Conservation (phyloP, 2,888 invertebrate species). For the Drosophila nr. medialis region DNA sequence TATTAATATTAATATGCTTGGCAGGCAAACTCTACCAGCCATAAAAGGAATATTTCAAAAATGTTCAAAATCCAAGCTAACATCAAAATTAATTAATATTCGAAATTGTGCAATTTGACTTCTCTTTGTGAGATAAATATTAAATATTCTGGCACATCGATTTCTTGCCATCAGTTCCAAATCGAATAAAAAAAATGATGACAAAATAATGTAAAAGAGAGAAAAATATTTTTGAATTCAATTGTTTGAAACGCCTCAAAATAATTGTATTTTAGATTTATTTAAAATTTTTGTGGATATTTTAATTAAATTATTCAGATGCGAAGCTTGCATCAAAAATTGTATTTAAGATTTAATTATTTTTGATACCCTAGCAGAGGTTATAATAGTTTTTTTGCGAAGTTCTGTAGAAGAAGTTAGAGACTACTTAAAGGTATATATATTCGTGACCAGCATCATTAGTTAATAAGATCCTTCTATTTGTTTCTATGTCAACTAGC, state of each 20-base stretch:
- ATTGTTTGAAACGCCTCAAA: not conserved
- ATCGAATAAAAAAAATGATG: not conserved
- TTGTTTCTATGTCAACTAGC: not conserved
- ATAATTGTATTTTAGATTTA: not conserved
- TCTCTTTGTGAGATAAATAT: not conserved
- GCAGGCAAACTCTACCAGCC: not conserved
- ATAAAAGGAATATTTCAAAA: not conserved
- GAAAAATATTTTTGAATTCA: not conserved
- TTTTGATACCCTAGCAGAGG: too few species aligned
- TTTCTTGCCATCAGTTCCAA: not conserved
- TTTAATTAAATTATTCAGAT: not conserved
- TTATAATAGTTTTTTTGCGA: not conserved
- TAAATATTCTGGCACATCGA: not conserved
- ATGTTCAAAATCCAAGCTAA: not conserved
- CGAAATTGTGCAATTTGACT: not conserved
- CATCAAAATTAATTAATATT: conserved; percentile 1
- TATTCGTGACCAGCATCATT: not conserved
- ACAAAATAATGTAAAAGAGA: not conserved
- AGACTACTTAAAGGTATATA: not conserved
- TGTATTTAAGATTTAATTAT: not conserved
- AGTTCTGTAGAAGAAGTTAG: not conserved
- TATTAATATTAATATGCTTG: conserved; percentile 16
- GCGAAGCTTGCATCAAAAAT: not conserved
- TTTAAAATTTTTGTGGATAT: not conserved
- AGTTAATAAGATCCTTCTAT: not conserved